A percentile compares a stretch with the other conserved stretches of the same genome.
Conservation (phyloP, 1,140 invertebrate genomes). For the Tetragonula clypearis region DNA sequence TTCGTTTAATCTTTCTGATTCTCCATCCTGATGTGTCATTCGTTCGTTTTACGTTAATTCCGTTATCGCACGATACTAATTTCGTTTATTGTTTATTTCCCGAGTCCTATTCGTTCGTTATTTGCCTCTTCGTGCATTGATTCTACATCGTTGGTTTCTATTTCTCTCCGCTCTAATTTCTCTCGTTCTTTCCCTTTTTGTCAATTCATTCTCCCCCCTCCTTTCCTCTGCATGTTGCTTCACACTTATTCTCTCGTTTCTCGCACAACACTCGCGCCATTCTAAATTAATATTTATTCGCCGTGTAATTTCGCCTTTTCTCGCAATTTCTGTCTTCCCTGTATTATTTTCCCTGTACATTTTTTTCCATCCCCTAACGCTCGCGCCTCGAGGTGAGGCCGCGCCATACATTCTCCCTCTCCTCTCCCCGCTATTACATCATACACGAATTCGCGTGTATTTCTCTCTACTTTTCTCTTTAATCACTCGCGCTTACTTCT, state of each 20-base stretch:
- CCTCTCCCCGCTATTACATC: background rate
- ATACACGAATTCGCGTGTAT: background rate
- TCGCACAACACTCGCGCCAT: background rate
- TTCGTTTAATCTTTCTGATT: no score
- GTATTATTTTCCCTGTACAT: background rate
- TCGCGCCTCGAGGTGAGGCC: no score
- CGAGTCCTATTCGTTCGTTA: no score
- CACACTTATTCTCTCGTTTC: background rate
- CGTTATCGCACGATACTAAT: no score
- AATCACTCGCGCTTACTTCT: background rate
- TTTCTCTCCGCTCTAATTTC: no score
- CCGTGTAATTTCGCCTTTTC: background rate
- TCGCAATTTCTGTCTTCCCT: background rate
- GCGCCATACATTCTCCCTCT: background rate
- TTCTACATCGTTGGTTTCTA: no score
- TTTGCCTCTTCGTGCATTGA: no score
- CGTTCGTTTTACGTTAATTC: no score
- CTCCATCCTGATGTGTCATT: no score
- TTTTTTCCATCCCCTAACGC: no score
- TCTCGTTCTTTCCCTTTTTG: no score
- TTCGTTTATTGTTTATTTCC: no score
- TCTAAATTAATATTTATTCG: background rate
- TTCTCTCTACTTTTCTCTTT: background rate
- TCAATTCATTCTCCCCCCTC: background rate
- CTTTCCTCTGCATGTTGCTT: background rate